These are phyloP conservation scores for Catocala sponsa DNA, from an alignment of 2,888 invertebrate species.

Conservation along the genomic window DNA sequence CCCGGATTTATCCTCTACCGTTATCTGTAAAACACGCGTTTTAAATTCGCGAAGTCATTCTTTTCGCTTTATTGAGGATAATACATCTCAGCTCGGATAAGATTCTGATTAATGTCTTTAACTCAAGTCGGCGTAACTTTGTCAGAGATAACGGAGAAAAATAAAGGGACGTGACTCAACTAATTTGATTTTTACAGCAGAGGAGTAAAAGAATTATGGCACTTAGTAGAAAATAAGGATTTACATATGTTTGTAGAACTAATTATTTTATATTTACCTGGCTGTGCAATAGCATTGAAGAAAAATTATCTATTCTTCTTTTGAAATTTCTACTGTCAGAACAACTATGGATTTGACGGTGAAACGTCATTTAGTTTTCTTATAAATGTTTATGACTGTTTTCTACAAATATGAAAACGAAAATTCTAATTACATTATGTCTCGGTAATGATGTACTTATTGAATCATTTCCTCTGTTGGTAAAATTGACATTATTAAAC, in stretches of 20 bases:
- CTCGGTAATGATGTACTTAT: conserved; percentile 59
- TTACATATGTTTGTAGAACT: conserved; percentile 28
- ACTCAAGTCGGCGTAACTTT: conserved; percentile 80
- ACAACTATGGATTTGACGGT: conserved; percentile 49
- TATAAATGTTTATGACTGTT: conserved; percentile 54
- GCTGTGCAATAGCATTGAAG: conserved; percentile 33
- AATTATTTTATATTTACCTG: conserved; percentile 34
- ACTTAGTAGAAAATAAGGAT: conserved; percentile 29
- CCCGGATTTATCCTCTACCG: conserved; percentile 75
- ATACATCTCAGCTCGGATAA: conserved; percentile 82
- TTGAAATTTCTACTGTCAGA: conserved; percentile 70
- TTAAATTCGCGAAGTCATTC: conserved; percentile 86
- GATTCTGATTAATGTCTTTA: conserved; percentile 85
- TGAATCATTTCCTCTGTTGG: too few species aligned
- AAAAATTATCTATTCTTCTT: conserved; percentile 71
- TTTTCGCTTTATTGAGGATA: conserved; percentile 86
- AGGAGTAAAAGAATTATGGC: conserved; percentile 46
- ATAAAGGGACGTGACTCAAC: conserved; percentile 85
- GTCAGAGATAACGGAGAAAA: conserved; percentile 84
- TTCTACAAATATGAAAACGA: conserved; percentile 67
- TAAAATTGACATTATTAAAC: conserved; percentile 8
- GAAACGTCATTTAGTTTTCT: conserved; percentile 61
- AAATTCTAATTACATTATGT: conserved; percentile 62
- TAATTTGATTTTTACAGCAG: conserved; percentile 77
- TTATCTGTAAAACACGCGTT: conserved; percentile 86